phyloP scores from a whole-genome alignment of 2,113 vertebrate species.

The Acanthisitta chloris region DNA sequence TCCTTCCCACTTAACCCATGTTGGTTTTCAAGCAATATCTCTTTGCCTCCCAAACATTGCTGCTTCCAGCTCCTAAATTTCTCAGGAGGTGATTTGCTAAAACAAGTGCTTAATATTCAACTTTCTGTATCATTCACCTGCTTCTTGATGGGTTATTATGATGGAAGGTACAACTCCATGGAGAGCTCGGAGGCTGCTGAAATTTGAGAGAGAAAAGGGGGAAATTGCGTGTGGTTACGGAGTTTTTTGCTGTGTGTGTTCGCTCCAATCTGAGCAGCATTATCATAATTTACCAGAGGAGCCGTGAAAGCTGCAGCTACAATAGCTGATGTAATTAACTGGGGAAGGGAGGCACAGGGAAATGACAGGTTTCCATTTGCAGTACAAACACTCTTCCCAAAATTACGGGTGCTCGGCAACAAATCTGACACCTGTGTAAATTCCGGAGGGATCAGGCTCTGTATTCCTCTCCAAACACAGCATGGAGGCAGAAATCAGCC shows the following conservation, averaged over 20 bases:
- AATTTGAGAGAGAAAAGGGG: not conserved
- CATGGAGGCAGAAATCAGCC: not conserved
- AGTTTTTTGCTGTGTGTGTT: not conserved
- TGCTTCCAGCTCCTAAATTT: not conserved
- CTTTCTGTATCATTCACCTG: not conserved
- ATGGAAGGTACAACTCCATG: not conserved
- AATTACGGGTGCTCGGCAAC: slow-evolving; percentile 35
- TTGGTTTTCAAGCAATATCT: not conserved
- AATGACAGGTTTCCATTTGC: slow-evolving; percentile 4
- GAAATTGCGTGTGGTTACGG: not conserved
- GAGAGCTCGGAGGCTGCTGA: not conserved
- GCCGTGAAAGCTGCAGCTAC: not conserved
- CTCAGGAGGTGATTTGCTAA: not conserved
- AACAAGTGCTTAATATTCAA: not conserved
- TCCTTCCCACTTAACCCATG: too few relatives aligned
- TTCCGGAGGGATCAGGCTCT: not conserved
- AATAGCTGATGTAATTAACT: not conserved
- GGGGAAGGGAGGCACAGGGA: not conserved
- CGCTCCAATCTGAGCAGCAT: not conserved
- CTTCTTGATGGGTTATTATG: not conserved
- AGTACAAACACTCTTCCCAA: not conserved
- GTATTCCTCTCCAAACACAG: not conserved
- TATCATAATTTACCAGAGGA: not conserved
- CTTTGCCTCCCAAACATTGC: too few relatives aligned
- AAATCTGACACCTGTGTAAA: slow-evolving; percentile 6